These are phyloP conservation scores for Trilocha varians DNA, from an alignment of 2,888 invertebrate species.

Conservation along the genomic window DNA sequence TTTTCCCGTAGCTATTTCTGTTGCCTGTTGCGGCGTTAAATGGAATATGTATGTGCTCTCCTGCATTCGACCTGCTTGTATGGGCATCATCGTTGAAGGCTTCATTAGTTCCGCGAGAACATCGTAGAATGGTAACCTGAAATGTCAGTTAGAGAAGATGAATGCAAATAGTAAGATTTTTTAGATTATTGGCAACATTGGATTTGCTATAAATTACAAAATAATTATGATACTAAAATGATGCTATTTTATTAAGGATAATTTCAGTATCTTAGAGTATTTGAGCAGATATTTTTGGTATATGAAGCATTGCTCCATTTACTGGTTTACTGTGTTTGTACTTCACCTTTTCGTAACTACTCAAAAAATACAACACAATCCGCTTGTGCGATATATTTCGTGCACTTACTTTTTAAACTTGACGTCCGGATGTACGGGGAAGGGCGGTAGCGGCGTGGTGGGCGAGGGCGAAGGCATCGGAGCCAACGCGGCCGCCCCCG, in stretches of 20 bases:
- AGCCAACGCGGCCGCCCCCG: constrained; percentile 46
- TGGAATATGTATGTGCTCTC: constrained; percentile 91
- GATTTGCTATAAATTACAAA: no score
- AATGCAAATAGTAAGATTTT: no score
- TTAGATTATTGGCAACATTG: no score
- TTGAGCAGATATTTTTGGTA: no score
- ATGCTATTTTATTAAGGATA: no score
- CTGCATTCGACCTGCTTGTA: constrained; percentile 82
- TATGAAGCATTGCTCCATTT: no score
- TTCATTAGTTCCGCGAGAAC: constrained; percentile 88
- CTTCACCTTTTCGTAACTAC: not conserved
- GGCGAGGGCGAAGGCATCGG: constrained; percentile 64
- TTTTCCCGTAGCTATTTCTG: constrained; percentile 88
- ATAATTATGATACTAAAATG: no score
- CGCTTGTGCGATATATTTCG: not conserved
- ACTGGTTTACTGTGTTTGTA: no score
- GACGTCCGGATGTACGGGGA: constrained; percentile 95
- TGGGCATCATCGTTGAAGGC: constrained; percentile 87
- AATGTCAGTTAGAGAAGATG: no score
- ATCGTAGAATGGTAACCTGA: constrained; percentile 92
- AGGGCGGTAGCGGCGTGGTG: constrained; percentile 64
- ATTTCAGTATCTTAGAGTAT: no score
- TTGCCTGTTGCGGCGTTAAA: constrained; percentile 93
- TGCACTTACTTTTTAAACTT: constrained; percentile 78
- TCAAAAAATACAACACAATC: not conserved